Conservation (phyloP, 2,888 invertebrate species). For the Oxyscelio sp. region DNA sequence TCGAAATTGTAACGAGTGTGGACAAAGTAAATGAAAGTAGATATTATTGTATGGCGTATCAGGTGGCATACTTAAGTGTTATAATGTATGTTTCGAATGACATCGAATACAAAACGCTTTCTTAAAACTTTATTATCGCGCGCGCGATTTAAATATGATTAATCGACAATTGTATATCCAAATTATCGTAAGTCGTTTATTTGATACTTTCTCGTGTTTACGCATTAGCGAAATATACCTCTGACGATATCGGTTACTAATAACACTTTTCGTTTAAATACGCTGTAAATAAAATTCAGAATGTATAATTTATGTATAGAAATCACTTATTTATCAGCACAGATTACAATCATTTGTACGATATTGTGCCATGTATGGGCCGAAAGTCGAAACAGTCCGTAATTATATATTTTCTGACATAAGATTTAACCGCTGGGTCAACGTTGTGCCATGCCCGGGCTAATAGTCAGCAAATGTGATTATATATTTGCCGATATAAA, state of each 20-base stretch:
- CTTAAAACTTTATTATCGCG: constrained; percentile 53
- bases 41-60: constrained; percentile 40
- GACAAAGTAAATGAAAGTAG: constrained; percentile 6
- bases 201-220: constrained; percentile 48
- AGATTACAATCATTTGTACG: too few relatives aligned
- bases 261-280: constrained; percentile 13
- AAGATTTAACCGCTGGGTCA: too few relatives aligned
- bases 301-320: too few relatives aligned
- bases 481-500: too few relatives aligned
- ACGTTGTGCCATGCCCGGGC: too few relatives aligned
- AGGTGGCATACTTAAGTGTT: constrained; percentile 25
- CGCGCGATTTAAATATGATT: constrained; percentile 46
- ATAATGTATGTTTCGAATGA: constrained; percentile 43
- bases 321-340: too few relatives aligned
- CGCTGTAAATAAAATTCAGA: constrained; percentile 17
- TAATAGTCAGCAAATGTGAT: too few relatives aligned
- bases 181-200: constrained; percentile 24
- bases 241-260: constrained; percentile 15
- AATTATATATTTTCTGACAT: too few relatives aligned
- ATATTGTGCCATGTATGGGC: too few relatives aligned
- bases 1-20: constrained; percentile 34
- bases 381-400: too few relatives aligned
- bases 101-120: constrained; percentile 54
- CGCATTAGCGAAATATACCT: constrained; percentile 15
- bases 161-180: constrained; percentile 33